Conservation (phyloP, 2,113 vertebrate genomes). For the Hippocampus mohnikei region DNA sequence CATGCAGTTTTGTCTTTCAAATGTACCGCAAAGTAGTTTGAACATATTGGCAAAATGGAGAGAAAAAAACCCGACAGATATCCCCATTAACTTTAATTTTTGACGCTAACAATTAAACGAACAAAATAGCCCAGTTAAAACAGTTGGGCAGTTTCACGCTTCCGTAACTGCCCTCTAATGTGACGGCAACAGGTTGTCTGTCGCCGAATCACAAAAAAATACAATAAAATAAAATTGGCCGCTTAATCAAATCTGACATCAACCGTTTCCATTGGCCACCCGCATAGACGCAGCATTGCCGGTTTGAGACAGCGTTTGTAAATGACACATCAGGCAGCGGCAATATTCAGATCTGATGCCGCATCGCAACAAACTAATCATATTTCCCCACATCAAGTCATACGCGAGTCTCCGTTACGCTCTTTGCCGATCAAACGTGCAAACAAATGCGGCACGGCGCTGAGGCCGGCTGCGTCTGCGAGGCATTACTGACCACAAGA, state of each 20-base stretch:
- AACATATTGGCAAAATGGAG: too few species aligned
- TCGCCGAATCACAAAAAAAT: too few species aligned
- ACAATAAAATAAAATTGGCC: too few species aligned
- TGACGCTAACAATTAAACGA: too few species aligned
- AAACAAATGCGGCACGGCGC: slow-evolving; percentile 19
- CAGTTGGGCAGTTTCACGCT: too few species aligned
- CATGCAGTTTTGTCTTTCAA: too few species aligned
- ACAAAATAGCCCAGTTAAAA: too few species aligned
- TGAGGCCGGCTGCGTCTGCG: neutral
- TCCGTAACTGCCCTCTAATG: too few species aligned
- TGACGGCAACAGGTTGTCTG: too few species aligned
- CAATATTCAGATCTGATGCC: neutral
- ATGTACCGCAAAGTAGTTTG: too few species aligned
- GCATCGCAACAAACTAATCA: neutral
- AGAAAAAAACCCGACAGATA: too few species aligned
- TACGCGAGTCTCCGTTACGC: neutral
- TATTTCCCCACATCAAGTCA: neutral
- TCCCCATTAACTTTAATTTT: too few species aligned
- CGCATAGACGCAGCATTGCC: neutral
- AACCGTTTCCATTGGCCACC: neutral
- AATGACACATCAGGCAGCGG: neutral
- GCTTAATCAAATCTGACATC: neutral
- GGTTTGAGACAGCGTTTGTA: neutral
- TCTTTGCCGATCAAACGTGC: neutral
- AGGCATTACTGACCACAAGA: neutral